Evolutionary conservation across 1,140 invertebrate genomes (phyloP).

Genomic region (Limonius californicus): DNA sequence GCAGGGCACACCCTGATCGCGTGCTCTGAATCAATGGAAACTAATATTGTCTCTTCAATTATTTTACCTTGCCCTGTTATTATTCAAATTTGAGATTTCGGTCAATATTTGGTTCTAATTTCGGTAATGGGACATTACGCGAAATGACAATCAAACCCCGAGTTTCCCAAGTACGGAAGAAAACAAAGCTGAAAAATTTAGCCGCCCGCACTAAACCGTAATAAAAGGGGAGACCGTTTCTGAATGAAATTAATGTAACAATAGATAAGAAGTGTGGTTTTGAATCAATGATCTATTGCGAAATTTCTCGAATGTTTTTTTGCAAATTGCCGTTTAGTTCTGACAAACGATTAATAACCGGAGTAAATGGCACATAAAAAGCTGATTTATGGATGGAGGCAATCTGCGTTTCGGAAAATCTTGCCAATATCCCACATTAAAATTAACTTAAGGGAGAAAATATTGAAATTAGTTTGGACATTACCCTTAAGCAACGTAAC

Average conservation of each 20-base stretch:
- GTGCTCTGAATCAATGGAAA: constrained; percentile 38
- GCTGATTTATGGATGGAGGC: constrained; percentile 28
- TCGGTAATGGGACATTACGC: constrained; percentile 39
- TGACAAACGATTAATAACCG: constrained; percentile 34
- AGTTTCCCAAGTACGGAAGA: no score
- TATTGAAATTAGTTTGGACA: constrained; percentile 24
- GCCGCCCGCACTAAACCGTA: not conserved
- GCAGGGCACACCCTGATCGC: constrained; percentile 35
- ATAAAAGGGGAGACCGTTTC: not conserved
- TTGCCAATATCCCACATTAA: constrained; percentile 31
- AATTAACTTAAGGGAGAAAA: constrained; percentile 28
- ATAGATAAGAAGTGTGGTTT: constrained; percentile 26
- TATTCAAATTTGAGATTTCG: constrained; percentile 42
- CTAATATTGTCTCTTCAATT: constrained; percentile 32
- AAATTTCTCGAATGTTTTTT: constrained; percentile 25
- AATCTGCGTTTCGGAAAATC: constrained; percentile 28
- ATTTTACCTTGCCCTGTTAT: constrained; percentile 14
- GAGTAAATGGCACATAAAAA: constrained; percentile 32
- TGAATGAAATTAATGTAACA: constrained; percentile 24
- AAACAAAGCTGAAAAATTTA: constrained; percentile 1
- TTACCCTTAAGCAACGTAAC: not conserved
- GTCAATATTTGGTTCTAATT: constrained; percentile 43
- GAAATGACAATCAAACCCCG: no score
- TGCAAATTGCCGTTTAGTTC: constrained; percentile 33
- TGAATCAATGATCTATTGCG: constrained; percentile 29